Conservation (phyloP, 2,113 vertebrate genomes). For the Hiodon alosoides region DNA sequence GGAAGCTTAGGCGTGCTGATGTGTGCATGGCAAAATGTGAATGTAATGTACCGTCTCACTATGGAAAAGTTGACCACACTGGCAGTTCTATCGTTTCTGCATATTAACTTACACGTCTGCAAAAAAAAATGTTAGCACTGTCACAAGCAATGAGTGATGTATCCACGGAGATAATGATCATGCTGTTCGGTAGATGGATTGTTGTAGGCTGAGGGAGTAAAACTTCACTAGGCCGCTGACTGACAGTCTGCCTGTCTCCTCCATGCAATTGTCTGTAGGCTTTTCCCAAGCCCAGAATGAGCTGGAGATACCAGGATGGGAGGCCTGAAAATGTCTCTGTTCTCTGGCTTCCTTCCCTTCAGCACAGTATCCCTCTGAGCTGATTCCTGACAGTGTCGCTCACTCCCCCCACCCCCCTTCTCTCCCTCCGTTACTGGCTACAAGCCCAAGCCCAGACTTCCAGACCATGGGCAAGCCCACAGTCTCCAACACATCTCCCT, state of each 20-base stretch:
- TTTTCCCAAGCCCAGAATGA: not conserved
- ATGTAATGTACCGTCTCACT: too few relatives aligned
- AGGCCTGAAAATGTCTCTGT: not conserved
- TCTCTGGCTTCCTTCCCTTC: not conserved
- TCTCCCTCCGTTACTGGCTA: not conserved
- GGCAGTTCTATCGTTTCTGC: too few relatives aligned
- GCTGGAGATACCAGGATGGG: too few relatives aligned
- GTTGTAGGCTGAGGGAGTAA: slow-evolving; percentile 58
- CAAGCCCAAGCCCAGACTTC: not conserved
- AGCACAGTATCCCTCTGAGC: not conserved
- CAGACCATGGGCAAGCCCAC: not conserved
- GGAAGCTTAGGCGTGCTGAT: too few relatives aligned
- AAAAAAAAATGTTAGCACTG: not conserved
- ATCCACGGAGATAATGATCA: slow-evolving; percentile 35
- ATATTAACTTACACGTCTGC: too few relatives aligned
- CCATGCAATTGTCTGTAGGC: not conserved
- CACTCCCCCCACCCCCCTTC: not conserved
- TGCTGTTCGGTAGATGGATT: slow-evolving; percentile 38
- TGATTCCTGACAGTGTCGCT: not conserved
- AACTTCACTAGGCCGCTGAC: slow-evolving; percentile 30
- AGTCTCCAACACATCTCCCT: not conserved
- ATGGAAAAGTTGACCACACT: too few relatives aligned
- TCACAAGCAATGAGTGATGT: slow-evolving; percentile 10
- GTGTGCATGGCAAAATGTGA: too few relatives aligned
- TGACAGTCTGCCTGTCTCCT: not conserved